A percentile compares a stretch with the other conserved stretches of the same genome.
Evolutionary conservation across 1,140 invertebrate genomes (phyloP).

Genomic region (Dinothrombium tinctorium): DNA sequence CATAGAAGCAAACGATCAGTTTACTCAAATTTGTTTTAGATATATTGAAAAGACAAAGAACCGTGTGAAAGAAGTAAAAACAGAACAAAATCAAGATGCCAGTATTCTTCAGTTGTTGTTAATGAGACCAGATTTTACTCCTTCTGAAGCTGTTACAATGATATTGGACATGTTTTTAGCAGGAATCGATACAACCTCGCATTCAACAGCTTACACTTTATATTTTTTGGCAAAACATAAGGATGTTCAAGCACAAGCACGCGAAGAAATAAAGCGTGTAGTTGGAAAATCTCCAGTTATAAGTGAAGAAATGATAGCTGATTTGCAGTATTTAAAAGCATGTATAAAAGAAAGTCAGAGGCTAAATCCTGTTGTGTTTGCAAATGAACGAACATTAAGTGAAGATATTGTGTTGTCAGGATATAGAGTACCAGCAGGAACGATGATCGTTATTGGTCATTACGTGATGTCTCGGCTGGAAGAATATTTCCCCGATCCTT

Average conservation of each 20-base stretch:
- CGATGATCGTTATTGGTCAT: slow-evolving; percentile 21
- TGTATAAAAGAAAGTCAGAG: not conserved
- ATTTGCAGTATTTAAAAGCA: not conserved
- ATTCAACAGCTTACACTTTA: not conserved
- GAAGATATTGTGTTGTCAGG: slow-evolving; percentile 18
- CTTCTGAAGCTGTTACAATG: not conserved
- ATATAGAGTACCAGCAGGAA: slow-evolving; percentile 20
- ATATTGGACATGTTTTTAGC: not conserved
- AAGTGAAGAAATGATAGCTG: not conserved
- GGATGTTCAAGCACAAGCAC: not conserved
- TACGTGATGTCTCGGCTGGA: slow-evolving; percentile 35
- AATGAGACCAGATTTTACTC: not conserved
- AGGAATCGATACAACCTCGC: slow-evolving; percentile 1
- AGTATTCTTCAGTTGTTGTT: not conserved
- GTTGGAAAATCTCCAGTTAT: not conserved
- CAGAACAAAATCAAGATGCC: not conserved
- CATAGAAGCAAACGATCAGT: not conserved
- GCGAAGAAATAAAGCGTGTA: not conserved
- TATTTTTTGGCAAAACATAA: not conserved
- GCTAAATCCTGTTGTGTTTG: not conserved
- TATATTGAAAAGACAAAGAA: not conserved
- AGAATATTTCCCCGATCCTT: slow-evolving; percentile 37
- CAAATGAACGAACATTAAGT: not conserved
- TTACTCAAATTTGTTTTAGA: not conserved
- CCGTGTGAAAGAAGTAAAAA: not conserved